Conservation (phyloP, 2,888 invertebrate genomes). For the Amphimallon solstitiale region DNA sequence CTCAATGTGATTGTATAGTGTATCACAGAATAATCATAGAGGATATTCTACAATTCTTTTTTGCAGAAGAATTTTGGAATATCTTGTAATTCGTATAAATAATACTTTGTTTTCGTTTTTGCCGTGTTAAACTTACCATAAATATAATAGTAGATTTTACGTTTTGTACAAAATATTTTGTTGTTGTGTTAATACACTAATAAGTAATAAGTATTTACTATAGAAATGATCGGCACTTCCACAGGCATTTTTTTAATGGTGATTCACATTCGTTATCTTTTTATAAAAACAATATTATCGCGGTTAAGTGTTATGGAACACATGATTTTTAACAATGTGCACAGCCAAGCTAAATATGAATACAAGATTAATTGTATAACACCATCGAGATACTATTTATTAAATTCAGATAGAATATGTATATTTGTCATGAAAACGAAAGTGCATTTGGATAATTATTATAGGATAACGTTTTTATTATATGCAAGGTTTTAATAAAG, state of each 20-base stretch:
- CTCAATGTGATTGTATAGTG: slow-evolving; percentile 15
- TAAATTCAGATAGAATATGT: too few relatives aligned
- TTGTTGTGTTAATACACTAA: slow-evolving; percentile 26
- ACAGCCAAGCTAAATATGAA: too few relatives aligned
- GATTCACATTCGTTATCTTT: slow-evolving; percentile 24
- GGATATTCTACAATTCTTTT: slow-evolving; percentile 11
- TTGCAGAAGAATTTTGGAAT: slow-evolving; percentile 1
- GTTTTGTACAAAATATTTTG: slow-evolving; percentile 25
- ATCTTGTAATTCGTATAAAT: slow-evolving; percentile 9
- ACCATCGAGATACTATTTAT: too few relatives aligned
- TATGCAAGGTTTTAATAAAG: too few relatives aligned
- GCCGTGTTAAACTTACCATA: slow-evolving; percentile 26
- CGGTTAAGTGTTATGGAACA: too few relatives aligned
- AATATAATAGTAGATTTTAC: slow-evolving; percentile 20
- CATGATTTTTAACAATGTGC: too few relatives aligned
- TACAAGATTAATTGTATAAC: too few relatives aligned
- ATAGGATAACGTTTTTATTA: too few relatives aligned
- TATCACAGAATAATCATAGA: slow-evolving; percentile 12
- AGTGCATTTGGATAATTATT: too few relatives aligned
- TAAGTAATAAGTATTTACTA: slow-evolving; percentile 15
- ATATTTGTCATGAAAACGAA: too few relatives aligned
- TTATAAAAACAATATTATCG: background rate
- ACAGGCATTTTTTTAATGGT: slow-evolving; percentile 11
- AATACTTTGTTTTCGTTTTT: slow-evolving; percentile 36
- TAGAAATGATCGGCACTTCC: slow-evolving; percentile 1